These are phyloP conservation scores for Ascaphus truei DNA, from an alignment of 2,113 vertebrate genomes.

Conservation along the genomic window DNA sequence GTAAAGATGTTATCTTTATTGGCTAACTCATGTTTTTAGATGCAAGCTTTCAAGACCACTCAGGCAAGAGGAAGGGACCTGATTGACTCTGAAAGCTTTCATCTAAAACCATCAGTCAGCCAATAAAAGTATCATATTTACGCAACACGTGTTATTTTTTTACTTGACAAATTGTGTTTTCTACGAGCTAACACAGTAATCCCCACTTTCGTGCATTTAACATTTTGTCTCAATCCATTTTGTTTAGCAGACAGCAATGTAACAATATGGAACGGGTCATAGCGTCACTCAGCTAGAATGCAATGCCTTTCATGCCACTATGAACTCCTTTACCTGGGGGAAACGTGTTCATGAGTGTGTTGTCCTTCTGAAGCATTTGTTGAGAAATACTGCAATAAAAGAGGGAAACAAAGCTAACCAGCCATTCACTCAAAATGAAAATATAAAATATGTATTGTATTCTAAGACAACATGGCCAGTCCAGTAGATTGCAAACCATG, in stretches of 20 bases:
- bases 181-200: slow-evolving; percentile 6
- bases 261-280: slow-evolving; percentile 14
- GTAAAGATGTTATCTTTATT: slow-evolving; percentile 22
- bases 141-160: slow-evolving; percentile 6
- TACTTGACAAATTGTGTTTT: slow-evolving; percentile 18
- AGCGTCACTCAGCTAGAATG: slow-evolving; percentile 5
- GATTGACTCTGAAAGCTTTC: slow-evolving; percentile 3
- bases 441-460: no score
- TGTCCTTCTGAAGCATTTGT: slow-evolving; percentile 16
- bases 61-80: background rate
- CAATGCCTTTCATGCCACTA: background rate
- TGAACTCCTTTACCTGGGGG: slow-evolving; percentile 18
- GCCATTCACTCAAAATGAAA: no score
- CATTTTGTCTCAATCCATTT: slow-evolving; percentile 16
- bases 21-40: slow-evolving; percentile 20
- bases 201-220: slow-evolving; percentile 14
- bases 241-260: slow-evolving; percentile 8
- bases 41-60: slow-evolving; percentile 15
- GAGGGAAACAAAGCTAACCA: background rate
- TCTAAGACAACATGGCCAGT: no score
- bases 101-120: slow-evolving; percentile 12
- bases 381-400: background rate
- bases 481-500: no score
- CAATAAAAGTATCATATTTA: background rate
- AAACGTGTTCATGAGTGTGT: background rate